These are phyloP conservation scores for Tinea semifulvella DNA, from an alignment of 2,888 invertebrate species.

Conservation along the genomic window DNA sequence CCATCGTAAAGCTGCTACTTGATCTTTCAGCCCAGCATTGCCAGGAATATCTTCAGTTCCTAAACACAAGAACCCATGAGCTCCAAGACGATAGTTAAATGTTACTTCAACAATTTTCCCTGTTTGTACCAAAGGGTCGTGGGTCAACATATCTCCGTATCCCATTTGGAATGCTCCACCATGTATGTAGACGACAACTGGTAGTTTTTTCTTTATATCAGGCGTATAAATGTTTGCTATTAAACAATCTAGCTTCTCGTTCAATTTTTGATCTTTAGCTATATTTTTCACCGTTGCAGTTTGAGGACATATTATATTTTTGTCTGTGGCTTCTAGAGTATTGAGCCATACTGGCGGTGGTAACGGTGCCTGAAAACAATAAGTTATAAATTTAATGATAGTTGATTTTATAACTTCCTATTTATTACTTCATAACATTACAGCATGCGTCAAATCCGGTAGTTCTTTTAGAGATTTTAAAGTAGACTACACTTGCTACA, in stretches of 20 bases:
- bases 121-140: conserved; percentile 4
- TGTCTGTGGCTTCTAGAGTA: conserved; percentile 14
- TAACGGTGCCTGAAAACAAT: conserved; percentile 15
- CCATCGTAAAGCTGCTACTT: conserved; percentile 14
- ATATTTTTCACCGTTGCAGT: neutral
- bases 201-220: conserved; percentile 28
- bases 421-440: no score
- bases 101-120: conserved; percentile 14
- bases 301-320: conserved; percentile 17
- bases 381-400: no score
- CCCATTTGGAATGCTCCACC: conserved; percentile 14
- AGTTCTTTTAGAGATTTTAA: no score
- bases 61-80: conserved; percentile 17
- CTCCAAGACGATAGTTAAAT: conserved; percentile 18
- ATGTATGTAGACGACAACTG: conserved; percentile 20
- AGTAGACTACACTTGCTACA: no score
- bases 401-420: no score
- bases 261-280: neutral
- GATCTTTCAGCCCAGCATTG: conserved; percentile 17
- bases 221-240: conserved; percentile 39
- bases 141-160: conserved; percentile 9
- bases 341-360: conserved; percentile 14
- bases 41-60: conserved; percentile 18
- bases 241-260: conserved; percentile 36
- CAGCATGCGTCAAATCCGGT: no score